A percentile compares a stretch with the other conserved stretches of the same genome.
Conservation (phyloP, 2,888 invertebrate species). For the Macrophya alboannulata region DNA sequence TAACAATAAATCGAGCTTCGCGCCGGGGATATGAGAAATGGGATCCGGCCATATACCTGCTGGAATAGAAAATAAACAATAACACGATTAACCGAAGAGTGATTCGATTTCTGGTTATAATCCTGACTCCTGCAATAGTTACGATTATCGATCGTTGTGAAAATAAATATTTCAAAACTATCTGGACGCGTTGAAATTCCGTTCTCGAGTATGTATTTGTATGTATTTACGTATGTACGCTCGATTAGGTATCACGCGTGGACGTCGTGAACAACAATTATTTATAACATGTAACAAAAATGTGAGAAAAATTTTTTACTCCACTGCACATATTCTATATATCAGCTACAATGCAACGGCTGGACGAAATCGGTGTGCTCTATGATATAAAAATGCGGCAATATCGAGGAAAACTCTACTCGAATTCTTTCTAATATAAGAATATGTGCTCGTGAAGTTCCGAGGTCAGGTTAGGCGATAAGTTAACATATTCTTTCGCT, state of each 20-base stretch:
- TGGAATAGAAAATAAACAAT: background rate
- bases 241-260: background rate
- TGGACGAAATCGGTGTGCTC: background rate
- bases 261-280: too few species aligned
- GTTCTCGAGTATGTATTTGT: too few species aligned
- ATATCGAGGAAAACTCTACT: slow-evolving; percentile 21
- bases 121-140: background rate
- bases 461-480: slow-evolving; percentile 39
- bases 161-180: background rate
- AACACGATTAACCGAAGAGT: slow-evolving; percentile 14
- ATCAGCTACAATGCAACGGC: background rate
- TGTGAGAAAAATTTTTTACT: background rate
- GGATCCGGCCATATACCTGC: background rate
- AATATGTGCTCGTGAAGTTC: slow-evolving; percentile 9
- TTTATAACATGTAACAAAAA: background rate
- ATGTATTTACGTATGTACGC: too few species aligned
- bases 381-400: background rate
- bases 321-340: too few species aligned
- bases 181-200: background rate
- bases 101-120: slow-evolving; percentile 13
- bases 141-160: background rate
- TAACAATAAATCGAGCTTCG: background rate
- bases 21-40: background rate
- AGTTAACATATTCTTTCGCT: slow-evolving; percentile 33
- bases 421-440: slow-evolving; percentile 42